Base-by-base conservation (phyloP, 1,140 invertebrate genomes). In the Polyergus mexicanus region DNA sequence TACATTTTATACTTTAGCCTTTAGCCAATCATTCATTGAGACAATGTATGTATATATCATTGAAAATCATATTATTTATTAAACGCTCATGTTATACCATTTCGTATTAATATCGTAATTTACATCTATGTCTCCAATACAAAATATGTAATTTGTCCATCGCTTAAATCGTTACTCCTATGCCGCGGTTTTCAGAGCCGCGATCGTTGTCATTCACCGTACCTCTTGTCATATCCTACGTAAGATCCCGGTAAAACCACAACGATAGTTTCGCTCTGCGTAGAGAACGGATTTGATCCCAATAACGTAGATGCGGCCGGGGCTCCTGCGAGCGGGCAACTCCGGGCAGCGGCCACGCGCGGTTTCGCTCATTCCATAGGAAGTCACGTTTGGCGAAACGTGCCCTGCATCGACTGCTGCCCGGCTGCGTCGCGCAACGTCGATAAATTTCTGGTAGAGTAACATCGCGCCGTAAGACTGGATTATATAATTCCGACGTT, bases 321-420 rank as follows among this genome's bases (percentile, higher is more conserved):
- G 66, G 44, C 88, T 62, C 87, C 87, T 69, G 75, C 41, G 44
- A 72, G 84, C 72, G 63, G 62, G 78, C 88, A 88, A 88, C 83
- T 81, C n/a, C 56, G 38, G 0, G 19, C 19, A 28, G n/a, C 47
- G 32, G 41, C 66, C 60, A 38, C 66, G 88, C 84, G 85, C 83
- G 87, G 69, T 89, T 81, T 86, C 75, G 68, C 75, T 76, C 84
- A 80, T 85, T 86, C 88, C 56, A 71, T 66, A 76, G 88, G 71
- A 78, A 88, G 88, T 89, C 88, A 89, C 88, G 88, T 89, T 89
- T 88, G 83, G 78, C 78, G 87, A 89, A 89, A 89, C 88, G 88
- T 89, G 88, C 88, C 58, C 87, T 69, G 88, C 88, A 89, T 89
- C 25, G 25, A 28, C 69, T 68, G 25, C 35, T 76, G 84, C 68